phyloP scores from a whole-genome alignment of 2,888 invertebrate species.

The Sialis fuliginosa region DNA sequence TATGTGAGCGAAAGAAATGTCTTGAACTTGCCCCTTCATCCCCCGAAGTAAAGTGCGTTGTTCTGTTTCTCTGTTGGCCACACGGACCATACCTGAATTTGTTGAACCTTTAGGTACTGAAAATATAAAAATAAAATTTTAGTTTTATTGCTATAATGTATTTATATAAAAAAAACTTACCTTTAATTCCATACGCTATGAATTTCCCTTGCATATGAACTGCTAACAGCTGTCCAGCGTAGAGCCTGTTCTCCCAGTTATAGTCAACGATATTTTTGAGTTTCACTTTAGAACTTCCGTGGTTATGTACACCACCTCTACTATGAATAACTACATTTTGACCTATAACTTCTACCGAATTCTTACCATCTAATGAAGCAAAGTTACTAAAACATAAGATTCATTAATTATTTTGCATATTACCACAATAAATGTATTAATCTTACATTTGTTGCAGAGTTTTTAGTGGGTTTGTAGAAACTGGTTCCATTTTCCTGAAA shows the following conservation, averaged over 20 bases:
- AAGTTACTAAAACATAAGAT: slow-evolving; percentile 29
- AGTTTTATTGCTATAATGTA: background rate
- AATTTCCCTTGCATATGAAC: slow-evolving; percentile 73
- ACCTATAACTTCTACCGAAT: slow-evolving; percentile 35
- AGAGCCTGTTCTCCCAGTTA: slow-evolving; percentile 81
- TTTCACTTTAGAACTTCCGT: slow-evolving; percentile 80
- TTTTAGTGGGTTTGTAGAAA: background rate
- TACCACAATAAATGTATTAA: background rate
- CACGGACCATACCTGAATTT: slow-evolving; percentile 59
- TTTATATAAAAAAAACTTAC: slow-evolving; percentile 27
- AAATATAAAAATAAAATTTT: background rate
- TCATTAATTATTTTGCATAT: background rate
- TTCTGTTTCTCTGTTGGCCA: slow-evolving; percentile 60
- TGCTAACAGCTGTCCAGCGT: slow-evolving; percentile 73
- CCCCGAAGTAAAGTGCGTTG: slow-evolving; percentile 70
- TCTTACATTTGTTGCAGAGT: background rate
- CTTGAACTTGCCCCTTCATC: slow-evolving; percentile 75
- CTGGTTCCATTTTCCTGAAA: background rate
- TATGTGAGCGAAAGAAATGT: slow-evolving; percentile 78
- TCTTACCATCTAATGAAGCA: slow-evolving; percentile 37
- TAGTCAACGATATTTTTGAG: slow-evolving; percentile 80
- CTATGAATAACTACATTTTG: slow-evolving; percentile 52
- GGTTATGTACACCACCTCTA: slow-evolving; percentile 52
- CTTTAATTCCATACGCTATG: slow-evolving; percentile 82
- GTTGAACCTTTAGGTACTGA: slow-evolving; percentile 12